These are phyloP conservation scores for Scaptomyza reducta DNA, from an alignment of 2,888 invertebrate species.

Conservation along the genomic window DNA sequence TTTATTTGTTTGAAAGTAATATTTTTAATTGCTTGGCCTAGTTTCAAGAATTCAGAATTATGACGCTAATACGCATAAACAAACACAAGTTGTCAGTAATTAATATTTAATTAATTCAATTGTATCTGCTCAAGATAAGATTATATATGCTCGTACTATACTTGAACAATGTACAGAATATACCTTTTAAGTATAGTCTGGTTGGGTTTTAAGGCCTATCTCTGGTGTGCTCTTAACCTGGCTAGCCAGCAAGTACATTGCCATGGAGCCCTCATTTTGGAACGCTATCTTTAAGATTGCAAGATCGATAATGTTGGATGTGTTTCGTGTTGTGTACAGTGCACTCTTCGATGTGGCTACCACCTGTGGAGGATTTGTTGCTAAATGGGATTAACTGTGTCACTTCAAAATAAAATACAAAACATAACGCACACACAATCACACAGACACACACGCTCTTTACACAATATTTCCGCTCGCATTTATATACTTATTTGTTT, in stretches of 20 bases:
- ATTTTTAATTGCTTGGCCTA: no score
- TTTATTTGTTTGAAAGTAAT: no score
- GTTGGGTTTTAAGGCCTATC: neutral
- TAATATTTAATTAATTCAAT: neutral
- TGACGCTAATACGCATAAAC: no score
- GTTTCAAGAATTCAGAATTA: no score
- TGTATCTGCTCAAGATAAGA: neutral
- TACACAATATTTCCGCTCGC: neutral
- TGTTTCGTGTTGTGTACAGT: conserved; percentile 7
- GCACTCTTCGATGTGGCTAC: conserved; percentile 2
- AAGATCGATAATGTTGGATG: conserved; percentile 5
- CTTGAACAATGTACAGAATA: neutral
- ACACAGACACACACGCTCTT: neutral
- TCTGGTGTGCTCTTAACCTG: conserved; percentile 6
- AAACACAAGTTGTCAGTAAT: no score
- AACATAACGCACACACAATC: neutral
- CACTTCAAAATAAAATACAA: neutral
- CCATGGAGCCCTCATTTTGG: conserved; percentile 9
- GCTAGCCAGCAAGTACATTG: conserved; percentile 34
- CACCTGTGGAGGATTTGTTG: conserved; percentile 11
- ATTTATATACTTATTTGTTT: neutral
- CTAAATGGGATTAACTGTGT: conserved; percentile 12
- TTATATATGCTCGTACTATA: neutral
- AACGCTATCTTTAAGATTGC: neutral
- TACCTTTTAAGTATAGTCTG: neutral